Evolutionary conservation across 2,888 invertebrate genomes (phyloP), one percentile per base, ranked within the genome.

Genomic region (Ormyrus rosae): DNA sequence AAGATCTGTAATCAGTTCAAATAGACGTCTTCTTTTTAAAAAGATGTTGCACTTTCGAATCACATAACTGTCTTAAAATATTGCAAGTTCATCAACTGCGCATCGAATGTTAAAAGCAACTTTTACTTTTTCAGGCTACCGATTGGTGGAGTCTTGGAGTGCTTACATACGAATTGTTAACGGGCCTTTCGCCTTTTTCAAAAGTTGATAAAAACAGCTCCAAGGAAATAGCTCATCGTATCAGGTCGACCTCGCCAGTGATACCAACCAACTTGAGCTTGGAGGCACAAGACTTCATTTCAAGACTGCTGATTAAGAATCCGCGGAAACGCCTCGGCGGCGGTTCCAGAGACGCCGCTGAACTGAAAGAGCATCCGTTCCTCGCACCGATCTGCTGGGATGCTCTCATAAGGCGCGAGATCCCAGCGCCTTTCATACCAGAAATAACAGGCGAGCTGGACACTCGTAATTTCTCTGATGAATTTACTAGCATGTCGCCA

Each of bases 111-210:
- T 34, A 34, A 34, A 34, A 2, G 34, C 34, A 34, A 34, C 4
- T 34, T 34, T 34, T 34, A 34, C 34, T 34, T 34, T 34, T 4
- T 34, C 92, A 97, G 96, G 96, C 98, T 70, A 99, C 98, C 6
- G 99, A 99, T 92, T 99, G 99, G 99, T 99, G 99, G 99, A 98
- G 98, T 51, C 96, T 99, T 7, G 98, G 98, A 7, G 98, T 99
- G 2, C 92, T 99, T 65, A 97, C 98, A 0, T 99, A 98, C 92
- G 99, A 99, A 91, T 93, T 99, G 63, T 92, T 99, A 75, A 99
- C 98, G 0, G 99, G 99, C 73, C 98, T 98, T 7, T 98, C 98
- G 0, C 99, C 99, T 3, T 99, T 99, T 91, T 98, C 99, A 8
- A 97, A 98, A 86, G 98, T 98, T 46, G 97, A 97, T 90, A 95